A percentile compares a stretch with the other conserved stretches of the same genome.
Conservation (phyloP, 2,797 vertebrate genomes). For the Squalus acanthias region DNA sequence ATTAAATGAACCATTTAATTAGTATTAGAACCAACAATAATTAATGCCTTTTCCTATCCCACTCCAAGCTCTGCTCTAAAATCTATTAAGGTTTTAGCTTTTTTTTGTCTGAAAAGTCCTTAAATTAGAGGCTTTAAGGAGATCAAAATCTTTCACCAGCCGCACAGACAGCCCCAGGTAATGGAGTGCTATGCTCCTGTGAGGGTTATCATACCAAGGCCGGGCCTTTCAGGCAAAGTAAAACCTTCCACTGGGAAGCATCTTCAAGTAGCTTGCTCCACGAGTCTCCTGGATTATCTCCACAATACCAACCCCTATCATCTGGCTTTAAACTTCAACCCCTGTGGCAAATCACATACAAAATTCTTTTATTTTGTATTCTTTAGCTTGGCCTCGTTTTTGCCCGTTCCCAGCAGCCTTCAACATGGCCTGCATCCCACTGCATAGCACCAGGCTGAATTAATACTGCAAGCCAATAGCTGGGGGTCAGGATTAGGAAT, state of each 20-base stretch:
- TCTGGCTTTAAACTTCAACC: constrained; percentile 71
- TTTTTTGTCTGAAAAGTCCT: constrained; percentile 51
- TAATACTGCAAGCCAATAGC: constrained; percentile 87
- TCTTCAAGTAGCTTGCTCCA: constrained; percentile 56
- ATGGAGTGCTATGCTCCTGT: constrained; percentile 61
- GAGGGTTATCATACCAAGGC: constrained; percentile 82
- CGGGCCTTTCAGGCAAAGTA: constrained; percentile 74
- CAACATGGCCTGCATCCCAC: constrained; percentile 68
- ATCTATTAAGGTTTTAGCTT: constrained; percentile 71
- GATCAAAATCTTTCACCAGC: constrained; percentile 57
- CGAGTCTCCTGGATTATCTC: constrained; percentile 66
- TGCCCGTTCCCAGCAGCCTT: constrained; percentile 54
- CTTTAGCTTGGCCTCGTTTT: constrained; percentile 52
- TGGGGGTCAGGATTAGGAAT: constrained; percentile 97
- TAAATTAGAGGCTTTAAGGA: constrained; percentile 57
- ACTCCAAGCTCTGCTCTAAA: constrained; percentile 59
- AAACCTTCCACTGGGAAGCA: constrained; percentile 69
- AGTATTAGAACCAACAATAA: constrained; percentile 79
- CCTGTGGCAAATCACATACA: constrained; percentile 66
- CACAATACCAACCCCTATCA: constrained; percentile 60
- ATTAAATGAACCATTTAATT: constrained; percentile 81
- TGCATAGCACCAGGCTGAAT: constrained; percentile 88
- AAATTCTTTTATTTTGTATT: constrained; percentile 58
- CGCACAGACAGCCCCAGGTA: constrained; percentile 71
- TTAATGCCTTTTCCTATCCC: constrained; percentile 73